These are phyloP conservation scores for Xylocampa areola DNA, from an alignment of 2,888 invertebrate species.

Conservation along the genomic window DNA sequence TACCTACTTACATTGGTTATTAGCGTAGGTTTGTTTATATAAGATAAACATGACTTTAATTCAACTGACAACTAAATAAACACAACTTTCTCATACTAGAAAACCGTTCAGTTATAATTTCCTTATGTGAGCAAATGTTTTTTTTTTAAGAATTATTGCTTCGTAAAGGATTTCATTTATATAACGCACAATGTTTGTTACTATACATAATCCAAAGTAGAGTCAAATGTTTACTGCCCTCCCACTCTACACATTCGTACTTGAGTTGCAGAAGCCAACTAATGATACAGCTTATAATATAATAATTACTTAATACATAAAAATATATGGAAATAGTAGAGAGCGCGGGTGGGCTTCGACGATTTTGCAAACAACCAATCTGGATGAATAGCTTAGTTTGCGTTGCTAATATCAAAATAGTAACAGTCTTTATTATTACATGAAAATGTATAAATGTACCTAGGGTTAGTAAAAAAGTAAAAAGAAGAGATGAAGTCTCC, in stretches of 20 bases:
- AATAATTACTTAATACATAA: slow-evolving; percentile 30
- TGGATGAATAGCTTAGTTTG: slow-evolving; percentile 39
- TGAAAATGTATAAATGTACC: slow-evolving; percentile 67
- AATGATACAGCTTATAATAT: slow-evolving; percentile 3
- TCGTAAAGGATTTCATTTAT: no score
- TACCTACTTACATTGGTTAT: slow-evolving; percentile 20
- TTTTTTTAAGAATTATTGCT: no score
- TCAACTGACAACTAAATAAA: no score
- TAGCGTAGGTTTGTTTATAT: slow-evolving; percentile 7
- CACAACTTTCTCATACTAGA: no score
- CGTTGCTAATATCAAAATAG: slow-evolving; percentile 31
- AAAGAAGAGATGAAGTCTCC: slow-evolving; percentile 35
- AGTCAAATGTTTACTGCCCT: background rate
- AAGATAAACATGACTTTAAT: no score
- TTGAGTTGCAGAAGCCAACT: slow-evolving; percentile 1
- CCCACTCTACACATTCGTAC: background rate
- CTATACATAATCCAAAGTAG: background rate
- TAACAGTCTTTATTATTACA: slow-evolving; percentile 34
- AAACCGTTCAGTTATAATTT: no score
- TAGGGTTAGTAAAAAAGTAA: slow-evolving; percentile 44
- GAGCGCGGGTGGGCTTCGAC: slow-evolving; percentile 85
- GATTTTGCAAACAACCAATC: slow-evolving; percentile 58
- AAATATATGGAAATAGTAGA: slow-evolving; percentile 35
- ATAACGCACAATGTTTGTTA: background rate
- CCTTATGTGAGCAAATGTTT: no score